These are phyloP conservation scores for Acanthosepion esculentum DNA, from an alignment of 2,888 invertebrate genomes.

Conservation along the genomic window DNA sequence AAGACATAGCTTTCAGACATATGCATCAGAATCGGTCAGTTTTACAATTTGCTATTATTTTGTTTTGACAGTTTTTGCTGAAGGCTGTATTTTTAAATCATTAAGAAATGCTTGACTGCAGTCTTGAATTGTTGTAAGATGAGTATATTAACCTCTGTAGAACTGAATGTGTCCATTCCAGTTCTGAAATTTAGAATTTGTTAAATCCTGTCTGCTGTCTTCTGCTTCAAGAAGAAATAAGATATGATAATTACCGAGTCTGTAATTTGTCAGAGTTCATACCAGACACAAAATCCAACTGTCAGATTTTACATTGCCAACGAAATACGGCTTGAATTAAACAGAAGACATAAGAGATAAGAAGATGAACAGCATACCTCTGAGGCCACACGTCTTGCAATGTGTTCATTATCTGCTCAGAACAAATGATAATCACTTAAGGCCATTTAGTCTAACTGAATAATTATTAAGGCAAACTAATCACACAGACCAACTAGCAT, in stretches of 20 bases:
- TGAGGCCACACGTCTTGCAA: neutral
- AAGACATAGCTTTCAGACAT: too few relatives aligned
- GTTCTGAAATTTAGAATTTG: neutral
- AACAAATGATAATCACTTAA: neutral
- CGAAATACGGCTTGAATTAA: neutral
- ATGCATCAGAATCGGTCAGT: neutral
- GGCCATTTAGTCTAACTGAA: neutral
- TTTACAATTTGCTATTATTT: neutral
- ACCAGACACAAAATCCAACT: neutral
- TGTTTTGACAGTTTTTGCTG: neutral
- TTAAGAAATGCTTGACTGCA: neutral
- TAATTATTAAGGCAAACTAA: neutral
- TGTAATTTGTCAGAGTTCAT: conserved; percentile 20
- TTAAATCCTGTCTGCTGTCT: neutral
- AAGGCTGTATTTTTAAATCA: neutral
- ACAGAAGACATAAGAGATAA: neutral
- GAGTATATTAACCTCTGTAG: neutral
- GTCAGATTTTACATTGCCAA: neutral
- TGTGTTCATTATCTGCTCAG: neutral
- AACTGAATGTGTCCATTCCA: neutral
- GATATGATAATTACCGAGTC: neutral
- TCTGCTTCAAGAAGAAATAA: neutral
- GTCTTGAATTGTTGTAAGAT: neutral
- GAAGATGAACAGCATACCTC: neutral
- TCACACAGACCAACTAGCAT: neutral